Base-by-base conservation (phyloP, 2,113 vertebrate genomes). In the Cyanoderma ruficeps region DNA sequence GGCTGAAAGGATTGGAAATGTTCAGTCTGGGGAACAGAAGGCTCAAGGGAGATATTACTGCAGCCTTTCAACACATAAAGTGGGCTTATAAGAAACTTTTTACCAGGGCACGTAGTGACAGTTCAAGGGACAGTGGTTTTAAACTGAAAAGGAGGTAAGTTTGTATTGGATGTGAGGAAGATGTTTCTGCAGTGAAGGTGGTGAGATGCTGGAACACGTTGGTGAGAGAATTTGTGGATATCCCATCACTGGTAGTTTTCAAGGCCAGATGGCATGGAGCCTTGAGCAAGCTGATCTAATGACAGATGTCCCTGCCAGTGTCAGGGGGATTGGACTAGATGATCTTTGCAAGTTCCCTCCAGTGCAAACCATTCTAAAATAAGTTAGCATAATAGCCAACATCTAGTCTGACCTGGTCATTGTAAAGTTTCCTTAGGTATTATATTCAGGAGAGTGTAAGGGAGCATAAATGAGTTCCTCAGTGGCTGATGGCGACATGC, bases 171-270 rank as follows among this genome's bases (percentile, higher is more conserved):
- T 31, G 6, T 69, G 31, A 64, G 46, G 23, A 70, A 53, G 31
- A 31, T 17, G 33, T 44, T 79, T 23, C 13, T 79, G 13, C 3
- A 3, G 2, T 44, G 17, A 44, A 10, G 11, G 10, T 39, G 23
- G 18, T 65, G 30, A 78, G n/a, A 3, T 23, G 4, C 37, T 57
- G 37, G 6, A 57, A 67, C 28, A 57, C 1, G 0, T 19, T 76
- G 5, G 9, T 27, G 7, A 53, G 39, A 49, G 65, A 88, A 79
- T 39, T 21, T 86, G 3, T 49, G 46, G 7, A 19, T 76, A 35
- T 10, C 28, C 9, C 3, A 5, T 57, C 33, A 10, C 0, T 37
- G 15, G 9, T 47, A 52, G 3, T 47, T 20, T 78, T 64, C 8
- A 42, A 85, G 19, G 10, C 44, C 24, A 27, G 10, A 20, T 14